Evolutionary conservation across 2,888 invertebrate genomes (phyloP), one percentile per base, ranked within the genome.

Genomic region (Allacma fusca): DNA sequence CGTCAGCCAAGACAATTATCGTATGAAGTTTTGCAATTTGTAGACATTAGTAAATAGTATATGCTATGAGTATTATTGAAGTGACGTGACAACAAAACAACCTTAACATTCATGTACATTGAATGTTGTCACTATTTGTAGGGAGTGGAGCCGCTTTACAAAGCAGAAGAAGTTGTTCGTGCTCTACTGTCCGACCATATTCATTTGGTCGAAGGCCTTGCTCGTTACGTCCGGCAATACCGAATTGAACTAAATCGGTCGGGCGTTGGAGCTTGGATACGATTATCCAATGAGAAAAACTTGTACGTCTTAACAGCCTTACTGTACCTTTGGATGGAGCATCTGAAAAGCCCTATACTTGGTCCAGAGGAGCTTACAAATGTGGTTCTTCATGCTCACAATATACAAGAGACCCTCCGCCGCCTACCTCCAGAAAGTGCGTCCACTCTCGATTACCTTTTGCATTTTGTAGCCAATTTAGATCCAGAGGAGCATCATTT

Each of bases 251-350:
- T 94, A 71, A 93, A 94, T 85, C 90, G 90, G 82, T 90, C 90
- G 67, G 84, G 84, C 1, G 69, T 78, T 89, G 89, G 91, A 1
- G 91, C 91, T 0, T 92, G 93, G 89, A 87, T 88, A 59, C 89
- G 89, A 81, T 88, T 94, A 34, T 88, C 90, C 75, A 87, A 90
- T 68, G 93, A 94, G 88, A 91, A 90, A 75, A 88, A 90, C 85
- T 85, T 92, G 1, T 87, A 88, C 13, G 88, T 93, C 23, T 86
- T 94, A 57, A 88, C 91, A 0, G 89, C 89, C 0, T 86, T 94
- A 4, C 87, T 94, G 50, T 92, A 91, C 86, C 91, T 92, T 82
- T 94, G 94, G 94, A 86, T 94, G 74, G 93, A 94, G 85, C 91
- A 91, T 24, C 87, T 94, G 67, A 91, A 92, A 87, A 88, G 89